phyloP scores from a whole-genome alignment of 2,113 vertebrate genomes.

The Chrysemys picta region DNA sequence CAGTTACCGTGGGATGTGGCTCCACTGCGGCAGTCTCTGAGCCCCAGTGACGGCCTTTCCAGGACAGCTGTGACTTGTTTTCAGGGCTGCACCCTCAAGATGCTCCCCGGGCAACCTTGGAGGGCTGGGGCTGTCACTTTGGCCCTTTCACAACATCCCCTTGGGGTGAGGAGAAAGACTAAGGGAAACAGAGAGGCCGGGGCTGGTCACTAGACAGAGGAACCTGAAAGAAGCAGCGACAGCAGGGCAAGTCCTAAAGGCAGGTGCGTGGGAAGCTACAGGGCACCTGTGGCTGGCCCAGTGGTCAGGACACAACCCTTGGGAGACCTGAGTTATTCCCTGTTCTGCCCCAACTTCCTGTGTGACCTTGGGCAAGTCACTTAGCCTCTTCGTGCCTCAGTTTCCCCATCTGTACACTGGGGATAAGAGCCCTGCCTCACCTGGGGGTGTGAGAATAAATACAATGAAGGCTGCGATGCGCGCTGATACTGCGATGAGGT shows the following conservation, averaged over 20 bases:
- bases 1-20: not conserved
- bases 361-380: not conserved
- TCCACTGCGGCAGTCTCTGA: not conserved
- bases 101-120: not conserved
- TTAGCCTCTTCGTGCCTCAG: not conserved
- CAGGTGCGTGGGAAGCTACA: too few species aligned
- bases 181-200: not conserved
- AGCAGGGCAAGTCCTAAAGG: too few species aligned
- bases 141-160: not conserved
- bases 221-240: not conserved
- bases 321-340: too few species aligned
- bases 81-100: not conserved
- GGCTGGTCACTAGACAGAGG: not conserved
- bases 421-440: not conserved
- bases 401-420: too few species aligned
- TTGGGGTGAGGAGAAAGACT: not conserved
- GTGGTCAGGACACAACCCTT: too few species aligned
- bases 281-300: too few species aligned
- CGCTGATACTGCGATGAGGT: not conserved
- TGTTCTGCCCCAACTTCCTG: not conserved
- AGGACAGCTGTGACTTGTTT: not conserved
- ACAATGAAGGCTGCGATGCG: not conserved
- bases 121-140: not conserved
- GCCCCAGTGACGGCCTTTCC: not conserved
- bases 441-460: not conserved